Evolutionary conservation across 2,797 vertebrate genomes (phyloP).

Genomic region (Helicolenus hilgendorfi): DNA sequence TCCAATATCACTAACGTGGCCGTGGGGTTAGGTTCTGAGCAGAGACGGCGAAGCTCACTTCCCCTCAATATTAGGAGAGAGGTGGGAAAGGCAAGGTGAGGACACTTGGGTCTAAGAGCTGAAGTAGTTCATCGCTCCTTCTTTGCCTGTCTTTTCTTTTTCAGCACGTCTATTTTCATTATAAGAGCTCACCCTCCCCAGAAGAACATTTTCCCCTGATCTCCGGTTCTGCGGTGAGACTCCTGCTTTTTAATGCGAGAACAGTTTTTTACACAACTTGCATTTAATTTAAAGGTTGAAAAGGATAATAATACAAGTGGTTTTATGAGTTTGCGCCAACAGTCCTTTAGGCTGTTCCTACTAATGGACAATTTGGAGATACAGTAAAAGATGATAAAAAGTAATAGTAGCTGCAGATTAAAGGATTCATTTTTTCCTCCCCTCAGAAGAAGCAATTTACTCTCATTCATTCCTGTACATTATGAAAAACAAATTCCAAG

Average conservation of each 20-base stretch:
- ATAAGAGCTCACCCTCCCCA: background rate
- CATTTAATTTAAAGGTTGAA: slow-evolving; percentile 19
- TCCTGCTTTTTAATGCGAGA: background rate
- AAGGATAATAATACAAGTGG: background rate
- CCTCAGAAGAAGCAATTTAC: slow-evolving; percentile 7
- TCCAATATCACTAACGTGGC: slow-evolving; percentile 24
- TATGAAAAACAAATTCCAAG: slow-evolving; percentile 11
- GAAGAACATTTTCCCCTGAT: background rate
- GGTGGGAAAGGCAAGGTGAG: background rate
- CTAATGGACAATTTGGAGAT: slow-evolving; percentile 28
- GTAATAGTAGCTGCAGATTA: slow-evolving; percentile 22
- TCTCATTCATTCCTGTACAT: background rate
- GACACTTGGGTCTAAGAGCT: background rate
- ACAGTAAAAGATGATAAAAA: slow-evolving; percentile 15
- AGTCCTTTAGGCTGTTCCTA: slow-evolving; percentile 2
- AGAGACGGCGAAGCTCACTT: background rate
- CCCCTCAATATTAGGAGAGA: background rate
- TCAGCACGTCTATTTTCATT: background rate
- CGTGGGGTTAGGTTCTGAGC: background rate
- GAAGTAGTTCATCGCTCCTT: background rate
- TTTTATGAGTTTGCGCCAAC: slow-evolving; percentile 6
- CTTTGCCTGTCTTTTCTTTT: background rate
- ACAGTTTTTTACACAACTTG: slow-evolving; percentile 2
- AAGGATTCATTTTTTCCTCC: slow-evolving; percentile 26
- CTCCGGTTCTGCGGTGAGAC: background rate